Percentiles rank a stretch among this genome's conserved stretches.
phyloP scores from a whole-genome alignment of 2,888 invertebrate genomes.

The Eilema depressum region DNA sequence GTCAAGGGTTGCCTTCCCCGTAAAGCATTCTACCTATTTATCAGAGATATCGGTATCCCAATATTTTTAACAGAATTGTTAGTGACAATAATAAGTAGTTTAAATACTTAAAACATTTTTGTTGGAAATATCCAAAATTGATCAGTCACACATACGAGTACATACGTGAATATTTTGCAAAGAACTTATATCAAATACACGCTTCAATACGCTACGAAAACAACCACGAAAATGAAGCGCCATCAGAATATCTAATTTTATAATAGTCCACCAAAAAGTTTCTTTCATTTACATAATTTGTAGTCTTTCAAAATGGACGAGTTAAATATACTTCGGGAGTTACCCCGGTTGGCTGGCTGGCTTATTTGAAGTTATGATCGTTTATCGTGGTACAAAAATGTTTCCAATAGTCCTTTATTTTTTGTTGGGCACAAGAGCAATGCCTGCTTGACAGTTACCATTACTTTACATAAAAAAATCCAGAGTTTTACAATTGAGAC shows the following conservation, averaged over 20 bases:
- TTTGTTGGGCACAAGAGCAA: no score
- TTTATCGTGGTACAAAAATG: no score
- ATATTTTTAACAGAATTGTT: no score
- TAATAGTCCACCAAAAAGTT: slow-evolving; percentile 60
- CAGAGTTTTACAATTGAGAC: no score
- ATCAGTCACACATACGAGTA: neutral
- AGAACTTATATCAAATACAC: slow-evolving; percentile 13
- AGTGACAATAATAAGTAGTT: no score
- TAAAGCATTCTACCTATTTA: no score
- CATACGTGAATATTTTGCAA: slow-evolving; percentile 1
- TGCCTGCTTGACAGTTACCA: no score
- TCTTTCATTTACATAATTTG: slow-evolving; percentile 63
- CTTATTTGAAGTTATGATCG: slow-evolving; percentile 24
- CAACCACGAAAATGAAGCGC: slow-evolving; percentile 36
- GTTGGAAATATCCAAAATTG: neutral
- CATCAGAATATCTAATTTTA: slow-evolving; percentile 55
- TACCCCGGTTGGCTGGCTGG: slow-evolving; percentile 15
- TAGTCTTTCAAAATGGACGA: slow-evolving; percentile 52
- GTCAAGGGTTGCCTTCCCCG: no score
- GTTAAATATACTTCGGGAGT: slow-evolving; percentile 53
- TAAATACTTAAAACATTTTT: no score
- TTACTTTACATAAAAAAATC: no score
- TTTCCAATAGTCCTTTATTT: no score
- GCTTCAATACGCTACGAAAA: slow-evolving; percentile 31
- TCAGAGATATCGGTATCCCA: no score